Evolutionary conservation across 2,888 invertebrate species (phyloP), one percentile per base, ranked within the genome.

Genomic region (Palloptera scutellata): DNA sequence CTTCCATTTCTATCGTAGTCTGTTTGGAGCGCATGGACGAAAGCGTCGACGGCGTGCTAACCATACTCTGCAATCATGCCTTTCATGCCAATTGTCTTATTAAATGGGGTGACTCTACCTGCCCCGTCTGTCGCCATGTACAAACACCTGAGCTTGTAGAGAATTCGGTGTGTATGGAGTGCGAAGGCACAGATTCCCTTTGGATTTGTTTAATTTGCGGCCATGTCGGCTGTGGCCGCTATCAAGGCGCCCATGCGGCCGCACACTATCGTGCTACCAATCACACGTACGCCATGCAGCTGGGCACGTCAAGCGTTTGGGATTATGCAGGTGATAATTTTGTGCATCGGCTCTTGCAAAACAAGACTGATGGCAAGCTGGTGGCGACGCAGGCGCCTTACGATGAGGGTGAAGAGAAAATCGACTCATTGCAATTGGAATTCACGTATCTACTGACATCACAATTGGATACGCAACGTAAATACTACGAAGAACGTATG

Each of bases 191-290:
- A 0, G 94, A 95, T 76, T 91, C 96, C 64, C 87, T 99, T 5
- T 99, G 99, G 99, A 98, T 99, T 76, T 99, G 99, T 81, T 88
- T 99, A 64, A 96, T 99, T 71, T 99, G 99, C 83, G 99, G 99
- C 1, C 94, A 98, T 83, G 93, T 99, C 12, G 99, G 99, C 40
- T 99, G 99, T 85, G 98, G 99, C 4, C 89, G 98, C 79, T 97
- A 91, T 83, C 89, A 91, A 67, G 85, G 89, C 45, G 97, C 97
- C 0, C 99, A 99, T 86, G 99, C 99, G 0, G 96, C 95, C 57
- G 93, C 95, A 70, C 99, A 99, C 84, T 99, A 95, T 86, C 88
- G 93, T 66, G 93, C 94, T 66, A 97, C 99, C 0, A 95, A 96
- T 75, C 99, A 99, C 85, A 97, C 97, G 17, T 99, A 97, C 81